Base-by-base conservation (phyloP, 2,888 invertebrate species). In the Plusia festucae region DNA sequence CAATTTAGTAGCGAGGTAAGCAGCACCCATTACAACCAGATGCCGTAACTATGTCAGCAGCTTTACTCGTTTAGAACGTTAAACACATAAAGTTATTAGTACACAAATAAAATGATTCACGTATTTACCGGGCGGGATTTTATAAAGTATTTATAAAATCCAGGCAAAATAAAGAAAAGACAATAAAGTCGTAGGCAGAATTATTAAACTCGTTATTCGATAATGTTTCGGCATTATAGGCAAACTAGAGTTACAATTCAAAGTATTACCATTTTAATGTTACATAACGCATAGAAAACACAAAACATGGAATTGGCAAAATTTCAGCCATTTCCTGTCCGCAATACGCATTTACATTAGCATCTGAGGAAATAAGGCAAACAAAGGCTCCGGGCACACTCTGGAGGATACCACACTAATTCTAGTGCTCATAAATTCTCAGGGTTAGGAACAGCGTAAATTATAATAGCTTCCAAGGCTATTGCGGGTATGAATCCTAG, bases 31-130 rank as follows among this genome's bases (percentile, higher is more conserved):
- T 77, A 68, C 65, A 70, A 60, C 62, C 78, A 82, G 79, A 82
- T 79, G 73, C 65, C 52, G 53, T 77, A 78, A 82, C 70, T 80
- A 62, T 82, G 78, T 82, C 82, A 74, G 69, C 60, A 69, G 57
- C 22, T 30, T 49, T 34, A 46, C 46, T 62, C 63, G 46, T 68
- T 76, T 49, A 63, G 53, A 53, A 51, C 30, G n/a, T 57, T 65
- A 51, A 24, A 58, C 52, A 61, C 60, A 54, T 59, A 69, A 58
- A 24, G 24, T 52, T 24, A 75, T 60, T 60, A 64, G 22, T 27
- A 65, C 16, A 46, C 22, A 65, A 73, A 70, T 65, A 69, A 65
- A 75, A 66, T 24, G 62, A 65, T 52, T 53, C 40, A 34, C 15
- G 18, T 59, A 56, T 57, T 60, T 64, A 58, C 27, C 52, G 18